phyloP scores from a whole-genome alignment of 2,888 invertebrate genomes.

The Chrysina gloriosa region DNA sequence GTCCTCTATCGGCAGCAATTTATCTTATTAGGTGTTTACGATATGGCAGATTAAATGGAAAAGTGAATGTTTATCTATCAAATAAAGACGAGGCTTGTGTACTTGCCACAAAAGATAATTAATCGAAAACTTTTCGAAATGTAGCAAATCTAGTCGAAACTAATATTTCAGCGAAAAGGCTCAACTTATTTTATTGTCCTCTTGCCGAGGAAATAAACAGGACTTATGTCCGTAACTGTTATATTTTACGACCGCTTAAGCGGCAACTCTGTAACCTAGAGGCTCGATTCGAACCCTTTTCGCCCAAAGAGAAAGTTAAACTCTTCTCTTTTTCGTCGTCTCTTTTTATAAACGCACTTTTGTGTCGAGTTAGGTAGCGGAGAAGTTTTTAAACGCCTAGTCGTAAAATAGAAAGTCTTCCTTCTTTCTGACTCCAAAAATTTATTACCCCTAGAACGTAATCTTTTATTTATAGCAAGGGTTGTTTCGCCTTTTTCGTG shows the following conservation, averaged over 20 bases:
- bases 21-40: not conserved
- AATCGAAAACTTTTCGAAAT: conserved; percentile 16
- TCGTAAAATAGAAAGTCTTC: conserved; percentile 56
- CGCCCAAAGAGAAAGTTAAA: conserved; percentile 53
- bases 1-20: not conserved
- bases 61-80: not conserved
- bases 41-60: not conserved
- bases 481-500: conserved; percentile 30
- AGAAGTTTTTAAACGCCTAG: conserved; percentile 38
- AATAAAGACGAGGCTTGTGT: conserved; percentile 16
- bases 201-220: conserved; percentile 56
- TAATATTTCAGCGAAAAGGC: conserved; percentile 36
- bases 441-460: conserved; percentile 53
- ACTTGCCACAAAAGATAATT: not conserved
- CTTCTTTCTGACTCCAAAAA: conserved; percentile 29
- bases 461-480: conserved; percentile 44
- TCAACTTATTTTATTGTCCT: conserved; percentile 54
- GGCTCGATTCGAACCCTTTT: conserved; percentile 50
- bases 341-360: conserved; percentile 12
- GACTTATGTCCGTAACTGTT: conserved; percentile 57
- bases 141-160: conserved; percentile 40
- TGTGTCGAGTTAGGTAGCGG: conserved; percentile 35
- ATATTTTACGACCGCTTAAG: conserved; percentile 58
- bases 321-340: conserved; percentile 43
- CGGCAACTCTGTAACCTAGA: conserved; percentile 47